A percentile compares a stretch with the other conserved stretches of the same genome.
phyloP scores from a whole-genome alignment of 1,140 invertebrate species.

The Drosophila busckii region DNA sequence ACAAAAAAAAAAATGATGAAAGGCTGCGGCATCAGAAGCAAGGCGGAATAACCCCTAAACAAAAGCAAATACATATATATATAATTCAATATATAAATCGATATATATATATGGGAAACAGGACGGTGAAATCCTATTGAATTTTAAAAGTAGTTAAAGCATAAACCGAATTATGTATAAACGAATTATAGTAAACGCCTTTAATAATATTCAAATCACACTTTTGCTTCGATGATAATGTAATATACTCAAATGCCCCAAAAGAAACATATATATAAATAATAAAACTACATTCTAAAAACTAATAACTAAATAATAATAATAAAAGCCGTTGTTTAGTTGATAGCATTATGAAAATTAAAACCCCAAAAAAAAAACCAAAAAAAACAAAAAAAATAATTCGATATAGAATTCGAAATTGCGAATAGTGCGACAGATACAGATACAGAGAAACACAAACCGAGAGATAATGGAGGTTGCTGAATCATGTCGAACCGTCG shows the following conservation, averaged over 20 bases:
- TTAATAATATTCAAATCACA: conserved; percentile 71
- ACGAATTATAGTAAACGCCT: conserved; percentile 68
- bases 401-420: conserved; percentile 19
- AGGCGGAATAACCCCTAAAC: no score
- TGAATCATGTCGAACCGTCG: conserved; percentile 68
- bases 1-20: conserved; percentile 17
- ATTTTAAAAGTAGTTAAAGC: conserved; percentile 68
- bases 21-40: no score
- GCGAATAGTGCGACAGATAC: conserved; percentile 70
- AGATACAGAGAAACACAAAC: conserved; percentile 9
- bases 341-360: conserved; percentile 54
- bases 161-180: conserved; percentile 62
- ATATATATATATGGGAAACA: conserved; percentile 37
- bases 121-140: conserved; percentile 71
- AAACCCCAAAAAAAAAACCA: conserved; percentile 12
- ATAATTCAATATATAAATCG: conserved; percentile 12
- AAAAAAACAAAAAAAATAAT: conserved; percentile 6
- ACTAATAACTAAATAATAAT: conserved; percentile 14
- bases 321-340: conserved; percentile 70
- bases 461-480: conserved; percentile 39
- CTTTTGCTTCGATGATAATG: conserved; percentile 72
- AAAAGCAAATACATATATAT: conserved; percentile 21
- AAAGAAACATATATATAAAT: conserved; percentile 18
- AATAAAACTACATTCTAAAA: conserved; percentile 7
- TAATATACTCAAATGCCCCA: conserved; percentile 61